Evolutionary conservation across 30 jellyfish, hydroid and myxozoan species (phyloP).

Genomic region (Phacellophora camtschatica): DNA sequence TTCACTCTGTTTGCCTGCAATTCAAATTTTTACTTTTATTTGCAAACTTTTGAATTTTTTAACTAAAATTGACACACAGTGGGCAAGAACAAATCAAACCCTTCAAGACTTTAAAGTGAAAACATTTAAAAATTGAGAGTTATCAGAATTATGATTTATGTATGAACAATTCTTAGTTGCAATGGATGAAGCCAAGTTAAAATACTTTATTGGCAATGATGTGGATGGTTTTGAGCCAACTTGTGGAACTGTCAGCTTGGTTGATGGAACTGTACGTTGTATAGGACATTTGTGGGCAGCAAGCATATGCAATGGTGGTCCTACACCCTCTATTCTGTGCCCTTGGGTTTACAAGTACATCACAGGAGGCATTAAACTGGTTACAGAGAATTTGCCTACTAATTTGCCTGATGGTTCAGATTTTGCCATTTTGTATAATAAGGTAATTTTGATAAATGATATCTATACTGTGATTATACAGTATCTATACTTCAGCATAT

Average conservation of each 20-base stretch:
- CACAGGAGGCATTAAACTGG: conserved; percentile 6
- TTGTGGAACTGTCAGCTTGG: conserved; percentile 27
- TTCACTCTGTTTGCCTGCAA: no score
- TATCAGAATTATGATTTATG: not conserved
- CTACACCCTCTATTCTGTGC: conserved; percentile 46
- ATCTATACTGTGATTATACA: no score
- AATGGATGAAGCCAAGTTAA: not conserved
- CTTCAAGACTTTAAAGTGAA: no score
- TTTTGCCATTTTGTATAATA: not conserved
- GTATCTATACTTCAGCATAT: no score
- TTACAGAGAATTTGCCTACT: not conserved
- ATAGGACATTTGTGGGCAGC: conserved; percentile 45
- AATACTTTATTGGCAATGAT: conserved; percentile 22
- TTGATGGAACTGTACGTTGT: conserved; percentile 34
- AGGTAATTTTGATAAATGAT: no score
- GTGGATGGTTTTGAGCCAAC: conserved; percentile 28
- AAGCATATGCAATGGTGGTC: conserved; percentile 22
- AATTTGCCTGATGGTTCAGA: not conserved
- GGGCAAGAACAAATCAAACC: no score
- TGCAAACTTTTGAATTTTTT: no score
- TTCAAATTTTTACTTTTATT: no score
- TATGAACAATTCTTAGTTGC: conserved; percentile 10
- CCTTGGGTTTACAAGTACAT: conserved; percentile 23
- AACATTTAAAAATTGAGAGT: no score
- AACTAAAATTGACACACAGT: no score